Percentiles rank a stretch among this genome's conserved stretches.
These are phyloP conservation scores for Apotomis capreana DNA, from an alignment of 2,888 invertebrate genomes.

Conservation along the genomic window DNA sequence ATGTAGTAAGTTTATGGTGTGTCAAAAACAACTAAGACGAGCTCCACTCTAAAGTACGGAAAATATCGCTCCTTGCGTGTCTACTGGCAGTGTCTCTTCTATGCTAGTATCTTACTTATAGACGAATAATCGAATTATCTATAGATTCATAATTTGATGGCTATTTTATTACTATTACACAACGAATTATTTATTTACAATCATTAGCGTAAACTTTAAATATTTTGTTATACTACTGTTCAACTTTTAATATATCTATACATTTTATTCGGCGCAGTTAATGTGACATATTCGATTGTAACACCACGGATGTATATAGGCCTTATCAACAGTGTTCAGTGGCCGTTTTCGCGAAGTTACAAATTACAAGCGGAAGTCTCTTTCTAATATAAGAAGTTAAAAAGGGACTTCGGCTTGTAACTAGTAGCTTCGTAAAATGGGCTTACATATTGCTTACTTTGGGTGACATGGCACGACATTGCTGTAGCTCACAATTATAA, in stretches of 20 bases:
- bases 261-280: conserved; percentile 12
- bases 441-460: too few species aligned
- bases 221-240: conserved; percentile 32
- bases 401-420: too few species aligned
- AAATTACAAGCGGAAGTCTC: too few species aligned
- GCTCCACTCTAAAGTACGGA: not conserved
- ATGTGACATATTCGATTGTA: conserved; percentile 18
- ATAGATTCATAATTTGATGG: conserved; percentile 1
- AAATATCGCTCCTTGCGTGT: not conserved
- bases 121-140: conserved; percentile 5
- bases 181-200: conserved; percentile 31
- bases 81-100: conserved; percentile 23
- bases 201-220: conserved; percentile 22
- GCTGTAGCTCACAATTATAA: not conserved
- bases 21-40: not conserved
- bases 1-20: too few species aligned
- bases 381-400: too few species aligned
- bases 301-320: not conserved
- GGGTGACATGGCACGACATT: too few species aligned
- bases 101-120: conserved; percentile 10
- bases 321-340: not conserved
- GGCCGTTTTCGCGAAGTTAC: too few species aligned
- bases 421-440: too few species aligned
- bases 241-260: conserved; percentile 39
- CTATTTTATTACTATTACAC: not conserved